Evolutionary conservation across 2,797 vertebrate species (phyloP).

Genomic region (Decapterus maruadsi): DNA sequence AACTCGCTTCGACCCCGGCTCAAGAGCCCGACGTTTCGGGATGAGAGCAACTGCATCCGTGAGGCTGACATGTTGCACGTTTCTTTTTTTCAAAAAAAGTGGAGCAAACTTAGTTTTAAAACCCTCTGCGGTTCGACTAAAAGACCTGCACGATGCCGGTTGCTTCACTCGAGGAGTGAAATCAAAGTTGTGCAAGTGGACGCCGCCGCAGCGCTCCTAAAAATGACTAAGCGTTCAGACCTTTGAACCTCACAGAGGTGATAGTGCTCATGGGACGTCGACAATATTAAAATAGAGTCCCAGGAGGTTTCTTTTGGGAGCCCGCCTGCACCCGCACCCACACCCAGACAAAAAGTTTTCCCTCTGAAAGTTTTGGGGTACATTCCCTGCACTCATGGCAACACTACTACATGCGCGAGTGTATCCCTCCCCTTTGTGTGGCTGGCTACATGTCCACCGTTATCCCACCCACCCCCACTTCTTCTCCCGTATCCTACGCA

Average conservation of each 20-base stretch:
- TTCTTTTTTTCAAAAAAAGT: neutral
- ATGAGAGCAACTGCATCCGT: conserved; percentile 64
- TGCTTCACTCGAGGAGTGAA: conserved; percentile 9
- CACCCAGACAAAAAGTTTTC: neutral
- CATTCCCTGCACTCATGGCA: conserved; percentile 48
- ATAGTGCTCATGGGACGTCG: neutral
- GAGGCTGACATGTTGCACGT: conserved; percentile 61
- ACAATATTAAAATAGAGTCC: neutral
- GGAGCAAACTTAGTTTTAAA: neutral
- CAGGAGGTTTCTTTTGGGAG: neutral
- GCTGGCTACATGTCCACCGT: conserved; percentile 16
- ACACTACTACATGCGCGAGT: neutral
- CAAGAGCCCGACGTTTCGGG: conserved; percentile 52
- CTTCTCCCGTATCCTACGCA: conserved; percentile 49
- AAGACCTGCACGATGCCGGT: conserved; percentile 12
- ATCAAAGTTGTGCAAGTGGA: conserved; percentile 39
- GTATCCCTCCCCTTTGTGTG: conserved; percentile 53
- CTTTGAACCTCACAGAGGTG: conserved; percentile 64
- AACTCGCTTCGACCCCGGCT: conserved; percentile 45
- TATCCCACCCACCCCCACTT: conserved; percentile 52
- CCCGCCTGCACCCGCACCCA: neutral
- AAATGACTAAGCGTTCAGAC: conserved; percentile 51
- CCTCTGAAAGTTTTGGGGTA: neutral
- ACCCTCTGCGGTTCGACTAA: neutral
- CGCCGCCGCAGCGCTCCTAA: conserved; percentile 12